Evolutionary conservation across 2,888 invertebrate genomes (phyloP).

Genomic region (Luffia ferchaultella): DNA sequence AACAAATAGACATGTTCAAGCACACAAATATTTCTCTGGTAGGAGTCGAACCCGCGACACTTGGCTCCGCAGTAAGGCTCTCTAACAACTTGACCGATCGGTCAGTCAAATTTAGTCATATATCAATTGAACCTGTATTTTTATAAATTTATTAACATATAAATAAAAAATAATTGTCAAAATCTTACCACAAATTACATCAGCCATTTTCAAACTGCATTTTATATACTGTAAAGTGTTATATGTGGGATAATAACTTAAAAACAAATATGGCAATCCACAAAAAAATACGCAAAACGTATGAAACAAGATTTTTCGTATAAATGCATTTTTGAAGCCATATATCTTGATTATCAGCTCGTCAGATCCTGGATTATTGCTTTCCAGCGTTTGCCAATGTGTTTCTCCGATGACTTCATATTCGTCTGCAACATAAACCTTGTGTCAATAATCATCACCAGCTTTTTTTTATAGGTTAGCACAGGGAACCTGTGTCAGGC

Average conservation of each 20-base stretch:
- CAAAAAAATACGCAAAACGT: conserved; percentile 51
- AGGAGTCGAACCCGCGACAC: too few relatives aligned
- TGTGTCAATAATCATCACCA: too few relatives aligned
- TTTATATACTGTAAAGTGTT: conserved; percentile 59
- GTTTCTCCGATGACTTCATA: conserved; percentile 66
- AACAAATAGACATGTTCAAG: too few relatives aligned
- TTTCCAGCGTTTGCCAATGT: conserved; percentile 60
- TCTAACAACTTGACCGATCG: too few relatives aligned
- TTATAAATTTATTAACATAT: not conserved
- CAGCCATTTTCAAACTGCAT: conserved; percentile 64
- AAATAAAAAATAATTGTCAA: not conserved
- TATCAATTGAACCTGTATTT: too few relatives aligned
- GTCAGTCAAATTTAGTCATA: too few relatives aligned
- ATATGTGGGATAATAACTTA: conserved; percentile 64
- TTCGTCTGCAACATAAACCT: conserved; percentile 44
- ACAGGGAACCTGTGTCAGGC: too few relatives aligned
- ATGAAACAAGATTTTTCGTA: conserved; percentile 54
- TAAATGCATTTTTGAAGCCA: conserved; percentile 55
- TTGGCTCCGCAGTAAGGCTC: too few relatives aligned
- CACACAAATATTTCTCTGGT: too few relatives aligned
- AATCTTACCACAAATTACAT: conserved; percentile 61
- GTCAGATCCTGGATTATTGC: conserved; percentile 35
- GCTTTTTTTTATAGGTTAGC: too few relatives aligned
- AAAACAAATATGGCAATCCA: conserved; percentile 65
- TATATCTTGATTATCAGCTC: conserved; percentile 55